Conservation (phyloP, 2,797 vertebrate genomes). For the Megalops cyprinoides region DNA sequence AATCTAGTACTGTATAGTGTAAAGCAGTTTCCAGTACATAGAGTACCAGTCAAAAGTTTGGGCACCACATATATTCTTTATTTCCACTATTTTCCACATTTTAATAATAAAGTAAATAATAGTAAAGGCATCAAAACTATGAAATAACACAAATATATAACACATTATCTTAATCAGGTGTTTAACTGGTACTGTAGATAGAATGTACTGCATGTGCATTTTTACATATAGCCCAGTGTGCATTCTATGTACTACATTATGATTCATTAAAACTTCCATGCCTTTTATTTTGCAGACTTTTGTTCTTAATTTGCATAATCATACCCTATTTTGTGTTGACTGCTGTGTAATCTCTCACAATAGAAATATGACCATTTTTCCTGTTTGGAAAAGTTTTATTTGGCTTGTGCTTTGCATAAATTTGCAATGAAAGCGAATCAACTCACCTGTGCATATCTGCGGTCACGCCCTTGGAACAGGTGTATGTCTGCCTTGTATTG, state of each 20-base stretch:
- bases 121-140: too few relatives aligned
- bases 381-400: slow-evolving; percentile 12
- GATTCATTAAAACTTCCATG: not conserved
- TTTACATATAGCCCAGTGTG: not conserved
- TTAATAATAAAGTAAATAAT: too few relatives aligned
- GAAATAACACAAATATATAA: too few relatives aligned
- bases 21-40: too few relatives aligned
- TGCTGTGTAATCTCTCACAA: not conserved
- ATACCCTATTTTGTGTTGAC: not conserved
- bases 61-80: too few relatives aligned
- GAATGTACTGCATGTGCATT: not conserved
- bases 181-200: too few relatives aligned
- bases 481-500: slow-evolving; percentile 53
- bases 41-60: too few relatives aligned
- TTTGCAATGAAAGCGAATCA: slow-evolving; percentile 23
- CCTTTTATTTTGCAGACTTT: not conserved
- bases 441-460: slow-evolving; percentile 51
- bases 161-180: too few relatives aligned
- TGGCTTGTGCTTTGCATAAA: slow-evolving; percentile 38
- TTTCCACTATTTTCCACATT: too few relatives aligned
- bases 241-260: not conserved
- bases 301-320: not conserved
- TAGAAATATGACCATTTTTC: not conserved
- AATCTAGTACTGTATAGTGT: too few relatives aligned
- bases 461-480: slow-evolving; percentile 67